Evolutionary conservation across 1,140 invertebrate genomes (phyloP).

Genomic region (Cydia fagiglandana): DNA sequence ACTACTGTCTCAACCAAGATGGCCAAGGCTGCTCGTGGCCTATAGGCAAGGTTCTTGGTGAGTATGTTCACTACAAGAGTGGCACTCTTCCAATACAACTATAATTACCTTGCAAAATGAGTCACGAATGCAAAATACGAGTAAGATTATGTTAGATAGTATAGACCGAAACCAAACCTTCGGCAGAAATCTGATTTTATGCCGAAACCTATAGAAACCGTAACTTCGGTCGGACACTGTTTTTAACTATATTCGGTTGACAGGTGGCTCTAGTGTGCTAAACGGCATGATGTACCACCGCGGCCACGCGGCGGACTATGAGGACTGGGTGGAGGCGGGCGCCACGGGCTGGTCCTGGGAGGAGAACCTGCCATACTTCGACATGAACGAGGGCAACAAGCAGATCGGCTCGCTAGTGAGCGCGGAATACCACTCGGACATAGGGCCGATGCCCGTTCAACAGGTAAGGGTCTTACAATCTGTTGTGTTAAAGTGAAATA

Average conservation of each 20-base stretch:
- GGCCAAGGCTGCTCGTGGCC: conserved; percentile 77
- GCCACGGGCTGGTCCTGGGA: conserved; percentile 94
- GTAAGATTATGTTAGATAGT: too few species aligned
- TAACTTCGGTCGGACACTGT: too few species aligned
- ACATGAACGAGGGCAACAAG: conserved; percentile 89
- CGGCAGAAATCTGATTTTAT: too few species aligned
- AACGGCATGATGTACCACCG: conserved; percentile 91
- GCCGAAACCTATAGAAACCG: too few species aligned
- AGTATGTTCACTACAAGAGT: not conserved
- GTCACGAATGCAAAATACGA: too few species aligned
- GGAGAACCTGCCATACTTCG: conserved; percentile 90
- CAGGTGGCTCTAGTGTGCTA: conserved; percentile 84
- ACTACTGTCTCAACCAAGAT: conserved; percentile 78
- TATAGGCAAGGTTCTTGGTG: conserved; percentile 80
- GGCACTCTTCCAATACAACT: too few species aligned
- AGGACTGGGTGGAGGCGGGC: conserved; percentile 86
- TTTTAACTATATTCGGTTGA: not conserved
- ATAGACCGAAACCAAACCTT: too few species aligned
- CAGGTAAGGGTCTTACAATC: conserved; percentile 43
- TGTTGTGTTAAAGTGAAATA: too few species aligned
- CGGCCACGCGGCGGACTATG: conserved; percentile 85
- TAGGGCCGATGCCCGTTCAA: conserved; percentile 85
- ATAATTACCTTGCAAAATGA: too few species aligned
- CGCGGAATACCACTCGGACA: conserved; percentile 83
- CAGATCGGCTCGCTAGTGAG: conserved; percentile 85